A percentile compares a stretch with the other conserved stretches of the same genome.
These are phyloP conservation scores for Irena cyanogastra DNA, from an alignment of 2,113 vertebrate species.

Conservation along the genomic window DNA sequence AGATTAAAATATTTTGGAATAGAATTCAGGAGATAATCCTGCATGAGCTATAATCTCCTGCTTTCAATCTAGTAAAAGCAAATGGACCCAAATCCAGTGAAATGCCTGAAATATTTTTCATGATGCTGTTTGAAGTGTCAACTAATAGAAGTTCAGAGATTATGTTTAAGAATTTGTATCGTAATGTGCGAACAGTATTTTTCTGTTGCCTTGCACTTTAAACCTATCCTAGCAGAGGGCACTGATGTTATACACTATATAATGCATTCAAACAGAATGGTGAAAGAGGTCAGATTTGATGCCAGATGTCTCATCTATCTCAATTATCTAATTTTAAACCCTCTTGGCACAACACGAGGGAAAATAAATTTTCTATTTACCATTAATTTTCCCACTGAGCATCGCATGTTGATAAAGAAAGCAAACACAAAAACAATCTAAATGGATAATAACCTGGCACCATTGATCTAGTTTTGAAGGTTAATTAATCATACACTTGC, in stretches of 20 bases:
- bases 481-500: neutral
- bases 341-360: neutral
- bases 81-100: neutral
- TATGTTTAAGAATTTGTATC: neutral
- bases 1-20: constrained; percentile 30
- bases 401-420: neutral
- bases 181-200: neutral
- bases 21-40: constrained; percentile 23
- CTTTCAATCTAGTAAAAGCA: constrained; percentile 33
- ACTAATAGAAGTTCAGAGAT: neutral
- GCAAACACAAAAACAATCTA: neutral
- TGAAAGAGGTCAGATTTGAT: neutral
- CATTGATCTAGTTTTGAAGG: constrained; percentile 6
- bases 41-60: constrained; percentile 2
- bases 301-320: constrained; percentile 8
- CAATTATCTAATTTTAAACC: constrained; percentile 36
- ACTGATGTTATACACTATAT: neutral
- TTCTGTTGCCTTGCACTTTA: neutral
- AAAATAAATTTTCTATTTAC: constrained; percentile 37
- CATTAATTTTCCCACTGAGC: constrained; percentile 11
- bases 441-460: neutral
- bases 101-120: neutral
- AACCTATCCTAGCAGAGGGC: neutral
- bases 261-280: neutral
- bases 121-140: neutral